phyloP scores from a whole-genome alignment of 2,797 vertebrate genomes.

The Arctocebus calabarensis region DNA sequence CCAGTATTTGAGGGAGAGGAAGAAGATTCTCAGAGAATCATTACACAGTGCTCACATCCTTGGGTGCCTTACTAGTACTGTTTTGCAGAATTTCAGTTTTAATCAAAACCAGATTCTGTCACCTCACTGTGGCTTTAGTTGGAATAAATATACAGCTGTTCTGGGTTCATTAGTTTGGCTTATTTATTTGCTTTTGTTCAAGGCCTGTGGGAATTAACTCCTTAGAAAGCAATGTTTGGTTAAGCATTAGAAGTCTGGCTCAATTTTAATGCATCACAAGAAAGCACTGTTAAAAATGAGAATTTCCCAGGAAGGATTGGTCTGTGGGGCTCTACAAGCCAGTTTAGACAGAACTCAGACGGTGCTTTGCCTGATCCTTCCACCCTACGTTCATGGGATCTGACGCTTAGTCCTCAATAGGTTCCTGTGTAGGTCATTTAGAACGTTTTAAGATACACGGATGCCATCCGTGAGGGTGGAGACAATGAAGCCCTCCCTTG shows the following conservation, averaged over 20 bases:
- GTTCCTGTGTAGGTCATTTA: neutral
- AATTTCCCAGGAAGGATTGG: slow-evolving; percentile 18
- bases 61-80: neutral
- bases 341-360: slow-evolving; percentile 59
- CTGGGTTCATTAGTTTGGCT: slow-evolving; percentile 54
- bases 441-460: too few relatives aligned
- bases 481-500: too few relatives aligned
- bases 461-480: too few relatives aligned
- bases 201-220: slow-evolving; percentile 2
- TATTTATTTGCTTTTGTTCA: neutral
- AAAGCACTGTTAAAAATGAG: slow-evolving; percentile 51
- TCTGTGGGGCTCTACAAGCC: neutral
- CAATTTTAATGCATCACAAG: slow-evolving; percentile 37
- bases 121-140: slow-evolving; percentile 43
- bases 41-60: neutral
- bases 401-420: slow-evolving; percentile 55
- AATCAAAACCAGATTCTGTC: slow-evolving; percentile 71
- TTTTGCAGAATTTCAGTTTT: slow-evolving; percentile 51
- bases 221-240: slow-evolving; percentile 71
- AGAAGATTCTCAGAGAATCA: neutral
- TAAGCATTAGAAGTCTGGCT: slow-evolving; percentile 48
- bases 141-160: slow-evolving; percentile 39
- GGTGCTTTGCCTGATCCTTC: slow-evolving; percentile 46
- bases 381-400: slow-evolving; percentile 4
- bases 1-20: neutral